phyloP scores from a whole-genome alignment of 1,140 invertebrate genomes.

The Magallana gigas region DNA sequence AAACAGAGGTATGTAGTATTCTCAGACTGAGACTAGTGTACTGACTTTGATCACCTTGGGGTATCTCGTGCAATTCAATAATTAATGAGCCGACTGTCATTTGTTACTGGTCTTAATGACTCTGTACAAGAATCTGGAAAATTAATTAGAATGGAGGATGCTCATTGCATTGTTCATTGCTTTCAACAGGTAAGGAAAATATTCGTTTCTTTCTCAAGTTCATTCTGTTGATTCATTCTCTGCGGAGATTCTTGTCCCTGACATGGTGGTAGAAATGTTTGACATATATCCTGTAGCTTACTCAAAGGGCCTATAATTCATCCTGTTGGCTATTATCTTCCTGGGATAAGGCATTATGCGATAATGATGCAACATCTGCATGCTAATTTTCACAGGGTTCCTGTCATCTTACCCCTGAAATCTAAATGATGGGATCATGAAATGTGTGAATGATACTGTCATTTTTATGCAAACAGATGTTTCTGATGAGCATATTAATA shows the following conservation, averaged over 20 bases:
- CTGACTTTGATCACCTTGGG: conserved; percentile 31
- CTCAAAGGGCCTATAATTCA: not conserved
- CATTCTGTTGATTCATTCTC: not conserved
- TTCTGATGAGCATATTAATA: conserved; percentile 1
- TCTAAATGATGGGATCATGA: conserved; percentile 15
- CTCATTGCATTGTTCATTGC: not conserved
- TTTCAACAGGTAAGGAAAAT: conserved; percentile 8
- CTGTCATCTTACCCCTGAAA: not conserved
- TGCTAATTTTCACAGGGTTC: conserved; percentile 23
- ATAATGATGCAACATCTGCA: not conserved
- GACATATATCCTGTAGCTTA: too few species aligned
- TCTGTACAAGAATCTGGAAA: conserved; percentile 10
- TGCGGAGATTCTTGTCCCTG: too few species aligned
- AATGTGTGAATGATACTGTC: conserved; percentile 12
- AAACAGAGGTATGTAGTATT: not conserved
- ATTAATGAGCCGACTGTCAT: conserved; percentile 25
- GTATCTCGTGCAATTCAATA: conserved; percentile 27
- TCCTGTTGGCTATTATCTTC: not conserved
- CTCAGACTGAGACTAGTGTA: too few species aligned
- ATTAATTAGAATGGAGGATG: conserved; percentile 14
- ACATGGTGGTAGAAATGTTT: too few species aligned
- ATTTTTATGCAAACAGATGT: conserved; percentile 28
- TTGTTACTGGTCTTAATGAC: conserved; percentile 20
- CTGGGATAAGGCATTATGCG: not conserved
- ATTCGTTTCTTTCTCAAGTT: not conserved